Base-by-base conservation (phyloP, 2,888 invertebrate species). In the Apotomis capreana region DNA sequence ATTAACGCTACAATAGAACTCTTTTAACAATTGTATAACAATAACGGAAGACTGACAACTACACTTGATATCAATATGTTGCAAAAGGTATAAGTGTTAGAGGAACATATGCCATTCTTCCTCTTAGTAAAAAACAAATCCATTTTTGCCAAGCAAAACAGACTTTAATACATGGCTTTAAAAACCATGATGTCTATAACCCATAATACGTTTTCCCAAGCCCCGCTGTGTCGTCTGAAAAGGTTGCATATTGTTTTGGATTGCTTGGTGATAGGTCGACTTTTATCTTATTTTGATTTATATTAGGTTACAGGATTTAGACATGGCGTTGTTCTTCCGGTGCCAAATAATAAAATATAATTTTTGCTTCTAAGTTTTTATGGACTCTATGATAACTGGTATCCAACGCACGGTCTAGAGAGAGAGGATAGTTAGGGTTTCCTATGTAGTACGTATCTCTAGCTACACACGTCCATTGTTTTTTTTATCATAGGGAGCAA, bases 201-300 rank as follows among this genome's bases (percentile, higher is more conserved):
- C 10, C 55, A 49, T 55, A 9, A 49, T 55, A 9, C 5, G 0
- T 6, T 10, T 4, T 15, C 9, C 36, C 58, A 57, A 12, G 8
- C 46, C 70, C 70, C 54, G 70, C 70, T 54, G 84, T 75, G 77
- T 77, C 77, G 75, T 76, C 75, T 79, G 80, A 82, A 80, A 77
- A 74, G 63, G 63, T 44, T 58, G 57, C 73, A 73, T 78, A 79
- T 84, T 87, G 84, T 89, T 87, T 87, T 79, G 80, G 75, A 60
- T 52, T 68, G 76, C 65, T 75, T 76, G 83, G 76, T 84, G 86
- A 87, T 83, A 81, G 82, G 82, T 82, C 82, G 81, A 80, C 79
- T 80, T 80, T 82, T 78, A 26, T 79, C 77, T 74, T 77, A 73
- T 70, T 79, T 83, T 87, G 83, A 87, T 87, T 26, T 26, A 84